Evolutionary conservation across 1,140 invertebrate genomes (phyloP).

Genomic region (Psix sp.): DNA sequence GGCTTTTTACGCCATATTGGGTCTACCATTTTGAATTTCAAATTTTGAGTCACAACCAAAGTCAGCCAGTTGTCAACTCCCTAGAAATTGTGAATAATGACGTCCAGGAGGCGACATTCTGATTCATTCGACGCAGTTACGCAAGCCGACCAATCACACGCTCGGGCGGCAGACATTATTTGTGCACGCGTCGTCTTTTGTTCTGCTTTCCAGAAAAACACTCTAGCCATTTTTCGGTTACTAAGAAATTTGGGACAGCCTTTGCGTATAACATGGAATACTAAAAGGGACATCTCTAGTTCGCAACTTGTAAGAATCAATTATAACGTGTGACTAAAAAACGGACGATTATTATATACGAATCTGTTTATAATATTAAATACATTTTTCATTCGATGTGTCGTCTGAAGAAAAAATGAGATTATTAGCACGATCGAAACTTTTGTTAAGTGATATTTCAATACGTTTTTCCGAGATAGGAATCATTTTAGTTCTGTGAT

Average conservation of each 20-base stretch:
- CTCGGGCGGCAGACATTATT: constrained; percentile 24
- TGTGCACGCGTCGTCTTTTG: constrained; percentile 45
- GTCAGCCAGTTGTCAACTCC: constrained; percentile 46
- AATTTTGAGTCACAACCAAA: constrained; percentile 30
- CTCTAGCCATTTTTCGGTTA: constrained; percentile 19
- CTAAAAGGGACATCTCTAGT: constrained; percentile 4
- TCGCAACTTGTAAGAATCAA: constrained; percentile 27
- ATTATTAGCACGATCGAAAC: constrained; percentile 20
- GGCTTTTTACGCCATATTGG: constrained; percentile 35
- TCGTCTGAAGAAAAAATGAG: constrained; percentile 7
- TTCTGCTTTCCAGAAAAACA: constrained; percentile 39
- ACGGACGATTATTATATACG: not conserved
- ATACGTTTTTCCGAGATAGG: too few species aligned
- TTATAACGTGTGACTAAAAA: constrained; percentile 14
- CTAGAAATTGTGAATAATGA: constrained; percentile 45
- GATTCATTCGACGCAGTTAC: constrained; percentile 41
- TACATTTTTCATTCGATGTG: constrained; percentile 15
- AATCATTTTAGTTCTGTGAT: too few species aligned
- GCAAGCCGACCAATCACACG: constrained; percentile 42
- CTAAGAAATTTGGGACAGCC: constrained; percentile 40
- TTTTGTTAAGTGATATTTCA: constrained; percentile 19
- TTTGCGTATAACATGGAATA: constrained; percentile 8
- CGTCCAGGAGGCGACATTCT: constrained; percentile 26
- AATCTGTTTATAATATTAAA: constrained; percentile 3
- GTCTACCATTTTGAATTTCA: constrained; percentile 52